These are phyloP conservation scores for Lordiphosa clarofinis DNA, from an alignment of 1,140 invertebrate genomes.

Conservation along the genomic window DNA sequence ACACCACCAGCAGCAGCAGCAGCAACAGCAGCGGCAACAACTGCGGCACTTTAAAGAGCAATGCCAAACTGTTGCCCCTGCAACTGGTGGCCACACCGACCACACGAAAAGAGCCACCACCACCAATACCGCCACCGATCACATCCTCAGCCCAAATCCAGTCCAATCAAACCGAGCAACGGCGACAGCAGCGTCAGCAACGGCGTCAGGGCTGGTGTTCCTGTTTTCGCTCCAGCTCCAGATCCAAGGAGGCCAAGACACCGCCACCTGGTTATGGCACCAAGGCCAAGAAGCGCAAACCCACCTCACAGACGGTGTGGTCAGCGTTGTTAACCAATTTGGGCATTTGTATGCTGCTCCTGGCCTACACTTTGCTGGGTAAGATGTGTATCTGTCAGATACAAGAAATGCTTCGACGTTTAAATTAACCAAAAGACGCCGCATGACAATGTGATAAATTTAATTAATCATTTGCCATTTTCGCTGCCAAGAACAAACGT, in stretches of 20 bases:
- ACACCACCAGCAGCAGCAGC: conserved; percentile 7
- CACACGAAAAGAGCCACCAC: conserved; percentile 36
- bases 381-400: conserved; percentile 31
- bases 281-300: conserved; percentile 69
- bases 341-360: conserved; percentile 91
- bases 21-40: conserved; percentile 26
- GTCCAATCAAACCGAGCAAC: conserved; percentile 35
- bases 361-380: conserved; percentile 92
- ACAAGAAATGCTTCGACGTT: conserved; percentile 56
- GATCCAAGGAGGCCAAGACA: conserved; percentile 30
- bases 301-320: conserved; percentile 69
- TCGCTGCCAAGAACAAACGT: conserved; percentile 49
- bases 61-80: conserved; percentile 54
- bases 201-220: conserved; percentile 57
- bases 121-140: conserved; percentile 25
- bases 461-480: conserved; percentile 66
- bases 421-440: conserved; percentile 61
- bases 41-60: conserved; percentile 62
- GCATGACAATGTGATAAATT: conserved; percentile 69
- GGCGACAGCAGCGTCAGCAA: conserved; percentile 38
- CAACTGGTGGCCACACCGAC: conserved; percentile 46
- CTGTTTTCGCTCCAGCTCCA: conserved; percentile 41
- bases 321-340: conserved; percentile 90
- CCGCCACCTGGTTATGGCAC: conserved; percentile 61
- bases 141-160: conserved; percentile 30